Base-by-base conservation (phyloP, 2,888 invertebrate genomes). In the Pristionchus fissidentatus region DNA sequence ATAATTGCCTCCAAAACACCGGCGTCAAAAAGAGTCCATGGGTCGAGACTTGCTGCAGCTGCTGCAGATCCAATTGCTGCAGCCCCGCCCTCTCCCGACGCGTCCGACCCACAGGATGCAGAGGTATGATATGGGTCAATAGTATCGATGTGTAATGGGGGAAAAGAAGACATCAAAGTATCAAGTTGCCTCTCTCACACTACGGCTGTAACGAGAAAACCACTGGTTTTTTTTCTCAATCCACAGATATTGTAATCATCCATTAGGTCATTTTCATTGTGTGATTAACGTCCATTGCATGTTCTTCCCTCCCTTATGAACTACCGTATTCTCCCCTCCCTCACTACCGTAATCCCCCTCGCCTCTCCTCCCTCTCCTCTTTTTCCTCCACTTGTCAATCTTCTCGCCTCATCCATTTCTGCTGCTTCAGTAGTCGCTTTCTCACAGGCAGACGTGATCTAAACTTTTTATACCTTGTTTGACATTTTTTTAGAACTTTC, bases 21-120 rank as follows among this genome's bases (percentile, higher is more conserved):
- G 0, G 98, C 96, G 89, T 96, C 96, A 57, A 97, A 93, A 0
- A 97, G 93, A 83, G 98, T 98, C 93, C 95, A 96, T 0, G 97
- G 96, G 93, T 98, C 98, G 81, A 97, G 94, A 84, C 95, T 92
- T 73, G 91, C 93, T 83, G 70, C 46, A 52, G 80, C 86, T 38
- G 60, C 60, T 26, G 49, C 32, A n/a, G n/a, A n/a, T n/a, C n/a
- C n/a, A n/a, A n/a, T n/a, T 0, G 83, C 19, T 38, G 82, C 29
- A n/a, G 82, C 1, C 22, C n/a, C 79, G n/a, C n/a, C n/a, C n/a
- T n/a, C n/a, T n/a, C n/a, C 49, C 73, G 41, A 41, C 73, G 1
- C 41, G n/a, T n/a, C 83, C 43, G 66, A 73, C 29, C 26, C 38
- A 43, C 46, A 52, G 1, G n/a, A 22, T n/a, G 19, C 1, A 3